These are phyloP conservation scores for Caenorhabditis remanei DNA, from an alignment of 1,140 invertebrate genomes.

Conservation along the genomic window DNA sequence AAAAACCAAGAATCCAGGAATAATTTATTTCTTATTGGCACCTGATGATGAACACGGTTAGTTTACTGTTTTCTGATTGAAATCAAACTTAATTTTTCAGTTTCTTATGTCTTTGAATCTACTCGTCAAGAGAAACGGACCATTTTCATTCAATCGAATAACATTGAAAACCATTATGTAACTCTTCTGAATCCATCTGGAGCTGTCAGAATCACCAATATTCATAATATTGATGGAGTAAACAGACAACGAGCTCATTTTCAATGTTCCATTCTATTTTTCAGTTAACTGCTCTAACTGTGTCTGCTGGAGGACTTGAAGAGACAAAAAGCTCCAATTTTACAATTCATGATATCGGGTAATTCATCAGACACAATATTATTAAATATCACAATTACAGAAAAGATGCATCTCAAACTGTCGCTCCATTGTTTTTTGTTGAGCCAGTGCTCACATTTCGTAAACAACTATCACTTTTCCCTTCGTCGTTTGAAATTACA, in stretches of 20 bases:
- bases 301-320: constrained; percentile 47
- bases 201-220: not conserved
- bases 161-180: constrained; percentile 12
- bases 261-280: not conserved
- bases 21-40: constrained; percentile 7
- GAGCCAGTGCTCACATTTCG: constrained; percentile 52
- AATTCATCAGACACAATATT: not conserved
- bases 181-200: constrained; percentile 23
- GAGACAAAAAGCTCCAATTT: not conserved
- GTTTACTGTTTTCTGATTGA: not conserved
- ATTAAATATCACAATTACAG: not conserved
- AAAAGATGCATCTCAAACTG: constrained; percentile 28
- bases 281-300: constrained; percentile 29
- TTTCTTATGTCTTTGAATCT: not conserved
- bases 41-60: constrained; percentile 19
- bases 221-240: constrained; percentile 46
- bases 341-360: constrained; percentile 39
- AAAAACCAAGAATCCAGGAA: constrained; percentile 17
- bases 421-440: constrained; percentile 8
- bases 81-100: not conserved
- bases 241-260: not conserved
- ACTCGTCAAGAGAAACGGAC: too few species aligned
- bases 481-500: constrained; percentile 25
- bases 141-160: constrained; percentile 31
- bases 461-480: constrained; percentile 8